Evolutionary conservation across 2,888 invertebrate species (phyloP), one percentile per base, ranked within the genome.

Genomic region (Noctua fimbriata): DNA sequence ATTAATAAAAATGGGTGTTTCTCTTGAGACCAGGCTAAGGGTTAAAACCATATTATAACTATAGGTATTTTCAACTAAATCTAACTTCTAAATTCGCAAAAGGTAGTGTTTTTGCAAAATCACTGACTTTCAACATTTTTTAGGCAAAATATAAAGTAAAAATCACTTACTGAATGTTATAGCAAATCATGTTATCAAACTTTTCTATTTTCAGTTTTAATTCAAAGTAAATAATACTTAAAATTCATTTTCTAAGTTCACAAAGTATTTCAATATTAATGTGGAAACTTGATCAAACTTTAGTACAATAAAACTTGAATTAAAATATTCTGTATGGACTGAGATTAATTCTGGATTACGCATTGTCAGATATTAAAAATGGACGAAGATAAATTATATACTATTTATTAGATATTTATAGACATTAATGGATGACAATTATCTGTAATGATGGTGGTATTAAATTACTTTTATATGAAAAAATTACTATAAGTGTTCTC

Each of bases 241-340:
- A 6, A 74, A 74, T 81, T 60, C 16, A 60, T 60, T 73, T 69
- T 69, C 1, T 5, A 69, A 55, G n/a, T 82, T 41, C 36, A 28
- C 36, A 76, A 81, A 81, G 24, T 65, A 32, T 69, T 69, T 69
- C 41, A 82, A 82, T 81, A 69, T 81, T 49, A 67, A 79, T 60
- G 67, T 49, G 47, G 58, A 67, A 69, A 60, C n/a, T 76, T 69
- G 9, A 71, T 83, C 24, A 52, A 70, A 83, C 18, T 71, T 70
- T 16, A 32, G 16, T 36, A 63, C n/a, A 79, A 36, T 70, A 65
- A 82, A 58, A 82, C 14, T 7, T 60, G 14, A 82, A 44, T 66
- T 52, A 28, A 24, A 82, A 52, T 81, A 32, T 58, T 81, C 14
- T 58, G 24, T 49, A 69, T 16, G 10, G 14, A 76, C 49, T 32